Conservation (phyloP, 1,140 invertebrate species). For the Brachionus asplanchnoidis region DNA sequence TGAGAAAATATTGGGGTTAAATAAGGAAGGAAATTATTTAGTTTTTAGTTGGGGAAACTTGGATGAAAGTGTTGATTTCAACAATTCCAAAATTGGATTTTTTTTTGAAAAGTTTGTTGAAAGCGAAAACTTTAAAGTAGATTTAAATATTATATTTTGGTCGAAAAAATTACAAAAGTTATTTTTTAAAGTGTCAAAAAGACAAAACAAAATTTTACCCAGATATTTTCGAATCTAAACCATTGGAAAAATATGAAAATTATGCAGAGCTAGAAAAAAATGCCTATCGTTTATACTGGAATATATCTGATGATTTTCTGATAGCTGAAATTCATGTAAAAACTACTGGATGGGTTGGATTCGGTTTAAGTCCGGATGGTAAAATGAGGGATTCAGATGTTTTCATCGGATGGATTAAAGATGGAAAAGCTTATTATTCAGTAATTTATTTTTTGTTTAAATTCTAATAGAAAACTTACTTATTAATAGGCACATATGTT, state of each 20-base stretch:
- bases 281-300: slow-evolving; percentile 45
- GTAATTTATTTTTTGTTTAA: neutral
- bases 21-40: neutral
- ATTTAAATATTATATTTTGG: too few relatives aligned
- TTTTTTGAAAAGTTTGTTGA: neutral
- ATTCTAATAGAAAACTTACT: too few relatives aligned
- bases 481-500: too few relatives aligned
- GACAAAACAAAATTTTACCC: neutral
- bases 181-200: neutral
- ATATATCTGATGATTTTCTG: slow-evolving; percentile 43
- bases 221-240: neutral
- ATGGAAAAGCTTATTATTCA: slow-evolving; percentile 29
- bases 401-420: slow-evolving; percentile 46
- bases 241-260: neutral
- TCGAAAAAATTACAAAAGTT: too few relatives aligned
- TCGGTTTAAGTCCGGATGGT: slow-evolving; percentile 44
- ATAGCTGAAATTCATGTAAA: slow-evolving; percentile 44
- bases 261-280: neutral
- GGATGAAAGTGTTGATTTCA: neutral
- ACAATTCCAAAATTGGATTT: neutral
- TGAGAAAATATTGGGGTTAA: neutral
- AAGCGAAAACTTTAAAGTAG: neutral
- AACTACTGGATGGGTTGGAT: slow-evolving; percentile 45
- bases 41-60: neutral
- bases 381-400: slow-evolving; percentile 45